Evolutionary conservation across 2,113 vertebrate genomes (phyloP), one percentile per base, ranked within the genome.

Genomic region (Carassius carassius): DNA sequence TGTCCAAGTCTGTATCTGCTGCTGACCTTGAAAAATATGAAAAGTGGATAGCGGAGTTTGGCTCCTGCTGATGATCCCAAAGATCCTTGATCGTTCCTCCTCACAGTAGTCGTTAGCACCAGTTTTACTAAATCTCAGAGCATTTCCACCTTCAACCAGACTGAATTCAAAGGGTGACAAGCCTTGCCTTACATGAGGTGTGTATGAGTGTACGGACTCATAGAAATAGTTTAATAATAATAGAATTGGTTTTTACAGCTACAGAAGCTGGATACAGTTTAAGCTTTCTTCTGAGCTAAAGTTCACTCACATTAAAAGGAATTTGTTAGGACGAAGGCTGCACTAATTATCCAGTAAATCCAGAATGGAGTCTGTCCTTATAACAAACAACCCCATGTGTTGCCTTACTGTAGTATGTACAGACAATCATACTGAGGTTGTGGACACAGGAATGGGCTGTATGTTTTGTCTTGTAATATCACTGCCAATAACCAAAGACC

Each of bases 1-100:
- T 99, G 81, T 99, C 98, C 74, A 99, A 99, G 83, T 99, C 98
- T 0, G 97, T 99, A 65, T 99, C 96, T 60, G 97, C 96, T 35
- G 86, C 93, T 0, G 98, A 99, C 93, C 96, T 99, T 91, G 97
- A 99, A 91, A 97, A 98, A 93, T 99, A 99, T 0, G 97, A 98
- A 80, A 97, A 98, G 90, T 99, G 98, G 98, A 99, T 99, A 78
- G 91, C 95, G 29, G 98, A 99, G 92, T 99, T 99, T 91, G 98
- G 98, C 83, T 99, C 98, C 54, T 99, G 97, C 91, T 99, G 94
- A 95, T 41, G 19, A 44, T 17, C 2, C 13, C 13, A 29, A 62
- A 32, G 19, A 37, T 5, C 37, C 49, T 47, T 21, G n/a, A 11
- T 49, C 41, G 16, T 63, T 32, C 16, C 41, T 37, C 9, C 5